Evolutionary conservation across 2,797 vertebrate genomes (phyloP).

Genomic region (Brotula barbata): DNA sequence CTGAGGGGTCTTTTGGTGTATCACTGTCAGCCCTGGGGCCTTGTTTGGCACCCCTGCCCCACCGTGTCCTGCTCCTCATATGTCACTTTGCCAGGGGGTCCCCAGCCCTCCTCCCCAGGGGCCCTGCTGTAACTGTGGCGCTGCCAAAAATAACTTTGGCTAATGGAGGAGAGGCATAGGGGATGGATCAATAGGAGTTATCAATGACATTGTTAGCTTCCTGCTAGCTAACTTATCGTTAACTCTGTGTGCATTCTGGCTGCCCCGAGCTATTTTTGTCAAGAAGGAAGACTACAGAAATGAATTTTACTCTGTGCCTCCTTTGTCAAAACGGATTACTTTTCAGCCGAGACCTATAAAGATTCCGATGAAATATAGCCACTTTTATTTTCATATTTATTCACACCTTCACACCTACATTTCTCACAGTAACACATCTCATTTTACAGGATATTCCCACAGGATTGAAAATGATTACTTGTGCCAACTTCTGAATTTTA

Average conservation of each 20-base stretch:
- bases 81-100: constrained; percentile 72
- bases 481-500: constrained; percentile 18
- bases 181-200: constrained; percentile 77
- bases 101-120: constrained; percentile 65
- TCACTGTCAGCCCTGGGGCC: constrained; percentile 56
- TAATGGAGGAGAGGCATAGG: constrained; percentile 67
- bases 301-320: no score
- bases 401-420: constrained; percentile 10
- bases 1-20: constrained; percentile 47
- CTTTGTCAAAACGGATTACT: constrained; percentile 9
- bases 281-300: constrained; percentile 28
- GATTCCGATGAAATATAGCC: not conserved
- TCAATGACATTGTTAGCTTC: constrained; percentile 70
- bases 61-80: constrained; percentile 62
- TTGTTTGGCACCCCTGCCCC: constrained; percentile 55
- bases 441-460: constrained; percentile 12
- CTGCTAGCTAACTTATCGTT: constrained; percentile 61
- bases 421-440: constrained; percentile 15
- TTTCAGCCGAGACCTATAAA: constrained; percentile 9
- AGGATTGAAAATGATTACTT: constrained; percentile 14
- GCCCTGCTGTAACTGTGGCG: constrained; percentile 60
- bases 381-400: constrained; percentile 16
- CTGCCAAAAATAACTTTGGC: constrained; percentile 73
- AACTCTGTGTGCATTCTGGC: constrained; percentile 26
- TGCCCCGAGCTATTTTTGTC: constrained; percentile 48